Percentiles rank a stretch among this genome's conserved stretches.
Evolutionary conservation across 2,113 vertebrate species (phyloP).

Genomic region (Engraulis encrasicolus): DNA sequence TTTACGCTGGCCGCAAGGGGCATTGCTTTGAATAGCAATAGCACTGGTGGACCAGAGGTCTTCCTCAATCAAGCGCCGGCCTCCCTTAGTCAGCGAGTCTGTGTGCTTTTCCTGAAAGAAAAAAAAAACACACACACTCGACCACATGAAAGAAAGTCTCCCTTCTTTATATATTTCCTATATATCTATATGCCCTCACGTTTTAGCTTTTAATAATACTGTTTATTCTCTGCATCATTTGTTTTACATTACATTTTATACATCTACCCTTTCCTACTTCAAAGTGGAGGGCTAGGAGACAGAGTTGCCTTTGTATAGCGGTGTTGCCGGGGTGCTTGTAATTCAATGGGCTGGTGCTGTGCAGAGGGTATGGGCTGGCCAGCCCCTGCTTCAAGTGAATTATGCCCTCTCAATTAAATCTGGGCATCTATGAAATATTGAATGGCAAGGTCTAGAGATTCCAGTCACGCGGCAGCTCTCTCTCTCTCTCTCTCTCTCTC

Average conservation of each 20-base stretch:
- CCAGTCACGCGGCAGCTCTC: slow-evolving; percentile 25
- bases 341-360: slow-evolving; percentile 49
- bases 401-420: slow-evolving; percentile 50
- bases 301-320: slow-evolving; percentile 20
- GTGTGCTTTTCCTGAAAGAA: not conserved
- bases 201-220: slow-evolving; percentile 9
- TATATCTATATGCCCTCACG: not conserved
- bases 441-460: slow-evolving; percentile 50
- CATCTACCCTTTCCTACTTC: slow-evolving; percentile 35
- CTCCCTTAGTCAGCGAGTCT: not conserved
- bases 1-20: slow-evolving; percentile 37
- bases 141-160: not conserved
- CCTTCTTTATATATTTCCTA: not conserved
- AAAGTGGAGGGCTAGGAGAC: slow-evolving; percentile 25
- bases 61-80: slow-evolving; percentile 42
- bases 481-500: slow-evolving; percentile 17
- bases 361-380: slow-evolving; percentile 40
- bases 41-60: slow-evolving; percentile 35
- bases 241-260: slow-evolving; percentile 35
- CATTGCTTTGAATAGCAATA: slow-evolving; percentile 48
- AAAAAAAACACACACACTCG: too few species aligned
- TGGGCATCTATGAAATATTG: slow-evolving; percentile 52
- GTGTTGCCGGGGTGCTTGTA: slow-evolving; percentile 43
- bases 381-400: slow-evolving; percentile 50
- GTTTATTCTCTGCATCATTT: slow-evolving; percentile 25